These are phyloP conservation scores for Sphaeridia pumilis DNA, from an alignment of 2,888 invertebrate genomes.

Conservation along the genomic window DNA sequence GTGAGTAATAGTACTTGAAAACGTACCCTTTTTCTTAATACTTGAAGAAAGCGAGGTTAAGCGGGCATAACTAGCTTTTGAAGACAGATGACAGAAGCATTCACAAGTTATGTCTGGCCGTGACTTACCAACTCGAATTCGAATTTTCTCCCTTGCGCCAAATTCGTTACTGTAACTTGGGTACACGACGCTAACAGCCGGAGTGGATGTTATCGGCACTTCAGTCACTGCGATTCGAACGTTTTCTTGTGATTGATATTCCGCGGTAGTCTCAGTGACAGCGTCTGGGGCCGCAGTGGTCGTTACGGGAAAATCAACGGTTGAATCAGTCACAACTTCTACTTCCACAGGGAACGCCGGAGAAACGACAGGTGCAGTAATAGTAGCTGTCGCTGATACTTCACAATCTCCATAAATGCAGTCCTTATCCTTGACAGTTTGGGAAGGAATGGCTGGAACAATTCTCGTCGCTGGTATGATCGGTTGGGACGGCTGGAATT, in stretches of 20 bases:
- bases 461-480: too few species aligned
- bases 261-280: slow-evolving; percentile 16
- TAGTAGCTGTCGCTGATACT: neutral
- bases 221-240: neutral
- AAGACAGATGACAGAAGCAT: too few species aligned
- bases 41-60: too few species aligned
- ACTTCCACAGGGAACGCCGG: neutral
- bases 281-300: slow-evolving; percentile 24
- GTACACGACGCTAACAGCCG: neutral
- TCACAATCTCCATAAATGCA: neutral
- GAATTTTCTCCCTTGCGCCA: slow-evolving; percentile 13
- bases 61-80: too few species aligned
- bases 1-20: too few species aligned
- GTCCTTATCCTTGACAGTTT: neutral
- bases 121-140: slow-evolving; percentile 18
- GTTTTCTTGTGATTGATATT: slow-evolving; percentile 4
- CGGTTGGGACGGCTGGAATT: neutral
- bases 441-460: neutral
- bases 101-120: too few species aligned
- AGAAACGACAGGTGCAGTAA: neutral
- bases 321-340: neutral
- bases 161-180: neutral
- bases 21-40: too few species aligned
- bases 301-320: slow-evolving; percentile 15
- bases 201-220: neutral